Evolutionary conservation across 1,140 invertebrate species (phyloP).

Genomic region (Nasonia longicornis): DNA sequence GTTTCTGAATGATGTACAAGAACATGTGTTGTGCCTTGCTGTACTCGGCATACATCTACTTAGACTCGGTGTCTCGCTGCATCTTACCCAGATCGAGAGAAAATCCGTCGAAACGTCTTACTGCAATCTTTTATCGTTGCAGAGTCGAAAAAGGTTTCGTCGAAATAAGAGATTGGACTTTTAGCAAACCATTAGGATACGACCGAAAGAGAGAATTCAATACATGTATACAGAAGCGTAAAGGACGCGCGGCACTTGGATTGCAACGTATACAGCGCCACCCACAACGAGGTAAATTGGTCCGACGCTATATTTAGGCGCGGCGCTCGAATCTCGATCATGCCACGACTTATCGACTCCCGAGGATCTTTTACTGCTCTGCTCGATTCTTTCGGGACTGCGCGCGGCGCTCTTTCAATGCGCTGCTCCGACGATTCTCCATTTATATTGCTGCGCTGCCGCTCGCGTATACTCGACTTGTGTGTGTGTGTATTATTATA

Average conservation of each 20-base stretch:
- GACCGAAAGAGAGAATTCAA: too few species aligned
- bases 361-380: conserved; percentile 51
- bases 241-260: neutral
- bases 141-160: too few species aligned
- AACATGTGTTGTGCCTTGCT: neutral
- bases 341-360: conserved; percentile 53
- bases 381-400: conserved; percentile 29
- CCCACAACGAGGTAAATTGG: conserved; percentile 53
- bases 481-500: too few species aligned
- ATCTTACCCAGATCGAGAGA: too few species aligned
- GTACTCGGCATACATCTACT: neutral
- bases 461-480: too few species aligned
- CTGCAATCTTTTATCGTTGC: too few species aligned
- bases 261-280: conserved; percentile 6
- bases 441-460: neutral
- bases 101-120: too few species aligned
- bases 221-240: neutral
- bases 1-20: neutral
- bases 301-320: conserved; percentile 58
- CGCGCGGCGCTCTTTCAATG: neutral
- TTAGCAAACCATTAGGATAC: too few species aligned
- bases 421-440: neutral
- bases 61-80: neutral
- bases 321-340: conserved; percentile 54
- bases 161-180: too few species aligned